These are phyloP conservation scores for Drosophila mettleri DNA, from an alignment of 2,888 invertebrate species.

Conservation along the genomic window DNA sequence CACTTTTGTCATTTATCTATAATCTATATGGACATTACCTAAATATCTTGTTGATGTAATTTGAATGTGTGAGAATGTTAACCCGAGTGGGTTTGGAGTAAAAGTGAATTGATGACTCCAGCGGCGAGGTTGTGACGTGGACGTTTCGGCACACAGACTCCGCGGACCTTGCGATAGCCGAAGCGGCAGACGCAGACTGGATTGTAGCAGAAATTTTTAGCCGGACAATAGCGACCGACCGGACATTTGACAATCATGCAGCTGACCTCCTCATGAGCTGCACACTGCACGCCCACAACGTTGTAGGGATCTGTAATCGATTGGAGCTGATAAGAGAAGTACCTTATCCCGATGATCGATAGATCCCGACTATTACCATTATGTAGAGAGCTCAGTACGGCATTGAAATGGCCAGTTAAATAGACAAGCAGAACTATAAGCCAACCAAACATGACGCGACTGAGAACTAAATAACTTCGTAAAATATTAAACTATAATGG, in stretches of 20 bases:
- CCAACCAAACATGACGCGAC: constrained; percentile 15
- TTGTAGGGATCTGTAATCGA: constrained; percentile 36
- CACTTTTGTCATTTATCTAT: no score
- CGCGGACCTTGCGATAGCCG: constrained; percentile 41
- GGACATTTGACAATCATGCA: constrained; percentile 49
- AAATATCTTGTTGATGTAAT: background rate
- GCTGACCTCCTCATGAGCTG: constrained; percentile 51
- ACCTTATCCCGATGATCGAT: background rate
- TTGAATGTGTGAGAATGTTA: no score
- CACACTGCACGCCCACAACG: constrained; percentile 48
- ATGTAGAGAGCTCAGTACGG: background rate
- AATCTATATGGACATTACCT: background rate
- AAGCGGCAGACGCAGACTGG: constrained; percentile 59
- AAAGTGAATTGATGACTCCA: background rate
- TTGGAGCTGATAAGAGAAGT: background rate
- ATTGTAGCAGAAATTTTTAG: constrained; percentile 49
- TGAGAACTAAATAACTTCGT: background rate
- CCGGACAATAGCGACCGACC: constrained; percentile 23
- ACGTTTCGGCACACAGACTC: constrained; percentile 41
- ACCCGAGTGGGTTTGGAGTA: constrained; percentile 1
- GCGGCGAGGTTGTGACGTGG: background rate
- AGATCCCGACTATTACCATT: constrained; percentile 25
- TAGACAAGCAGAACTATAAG: background rate
- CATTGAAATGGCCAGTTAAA: background rate
- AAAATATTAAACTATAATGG: background rate